Evolutionary conservation across 2,888 invertebrate species (phyloP).

Genomic region (Pherbina coryleti): DNA sequence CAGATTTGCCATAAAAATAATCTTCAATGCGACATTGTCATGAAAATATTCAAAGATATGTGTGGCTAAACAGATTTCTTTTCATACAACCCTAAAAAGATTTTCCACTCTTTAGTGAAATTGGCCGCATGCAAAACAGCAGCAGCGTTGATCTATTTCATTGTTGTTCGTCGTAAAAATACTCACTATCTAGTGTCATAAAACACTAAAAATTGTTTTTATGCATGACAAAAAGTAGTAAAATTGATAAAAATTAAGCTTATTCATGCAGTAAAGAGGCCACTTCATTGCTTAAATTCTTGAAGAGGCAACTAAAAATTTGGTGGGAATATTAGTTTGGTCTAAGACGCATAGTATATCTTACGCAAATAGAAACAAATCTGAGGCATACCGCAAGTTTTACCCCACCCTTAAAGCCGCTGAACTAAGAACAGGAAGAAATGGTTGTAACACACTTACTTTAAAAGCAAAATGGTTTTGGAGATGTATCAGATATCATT

Average conservation of each 20-base stretch:
- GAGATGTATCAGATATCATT: too few species aligned
- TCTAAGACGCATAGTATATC: too few species aligned
- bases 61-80: background rate
- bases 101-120: background rate
- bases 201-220: slow-evolving; percentile 27
- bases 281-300: background rate
- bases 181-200: slow-evolving; percentile 5
- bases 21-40: background rate
- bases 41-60: background rate
- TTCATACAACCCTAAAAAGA: background rate
- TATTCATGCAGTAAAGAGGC: slow-evolving; percentile 17
- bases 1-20: slow-evolving; percentile 14
- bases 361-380: too few species aligned
- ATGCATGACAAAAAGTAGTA: background rate
- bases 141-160: background rate
- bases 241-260: slow-evolving; percentile 33
- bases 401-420: too few species aligned
- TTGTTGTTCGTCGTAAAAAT: background rate
- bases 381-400: too few species aligned
- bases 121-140: background rate
- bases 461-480: too few species aligned
- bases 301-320: background rate
- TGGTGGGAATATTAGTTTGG: too few species aligned
- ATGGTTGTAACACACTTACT: too few species aligned
- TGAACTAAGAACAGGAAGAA: too few species aligned